Percentiles rank a stretch among this genome's conserved stretches.
These are phyloP conservation scores for Cathartes aura DNA, from an alignment of 2,113 vertebrate species.

Conservation along the genomic window DNA sequence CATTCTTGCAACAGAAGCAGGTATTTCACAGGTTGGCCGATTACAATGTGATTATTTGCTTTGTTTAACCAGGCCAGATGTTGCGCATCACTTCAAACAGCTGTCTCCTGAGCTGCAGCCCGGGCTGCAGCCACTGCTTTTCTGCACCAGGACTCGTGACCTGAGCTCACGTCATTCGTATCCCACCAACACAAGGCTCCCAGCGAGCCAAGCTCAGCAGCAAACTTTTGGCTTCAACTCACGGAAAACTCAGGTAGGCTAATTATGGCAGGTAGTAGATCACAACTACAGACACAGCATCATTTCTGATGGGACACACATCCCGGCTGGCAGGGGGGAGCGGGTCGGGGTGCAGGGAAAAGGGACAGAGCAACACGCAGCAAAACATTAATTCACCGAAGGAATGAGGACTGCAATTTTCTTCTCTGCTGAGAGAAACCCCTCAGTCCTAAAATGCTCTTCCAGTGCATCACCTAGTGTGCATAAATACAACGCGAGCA, in stretches of 20 bases:
- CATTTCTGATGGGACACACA: not conserved
- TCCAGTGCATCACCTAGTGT: not conserved
- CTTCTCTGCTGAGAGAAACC: not conserved
- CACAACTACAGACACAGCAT: not conserved
- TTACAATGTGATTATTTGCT: not conserved
- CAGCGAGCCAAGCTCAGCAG: not conserved
- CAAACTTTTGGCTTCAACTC: not conserved
- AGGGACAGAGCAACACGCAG: not conserved
- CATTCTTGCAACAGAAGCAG: not conserved
- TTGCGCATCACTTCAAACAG: not conserved
- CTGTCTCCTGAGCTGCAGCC: not conserved
- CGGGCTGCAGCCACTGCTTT: not conserved
- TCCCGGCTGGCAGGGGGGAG: rapidly evolving
- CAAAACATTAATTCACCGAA: not conserved
- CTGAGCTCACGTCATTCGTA: not conserved
- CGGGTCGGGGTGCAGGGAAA: rapidly evolving
- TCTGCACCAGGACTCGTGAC: not conserved
- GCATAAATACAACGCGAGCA: rapidly evolving
- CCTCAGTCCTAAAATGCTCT: not conserved
- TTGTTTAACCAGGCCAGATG: not conserved
- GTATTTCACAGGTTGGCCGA: not conserved
- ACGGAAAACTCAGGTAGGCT: not conserved
- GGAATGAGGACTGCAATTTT: not conserved
- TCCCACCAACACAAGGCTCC: not conserved
- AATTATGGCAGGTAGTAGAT: not conserved